A percentile compares a stretch with the other conserved stretches of the same genome.
Evolutionary conservation across 1,140 invertebrate species (phyloP).

Genomic region (Drosophila pruinosa): DNA sequence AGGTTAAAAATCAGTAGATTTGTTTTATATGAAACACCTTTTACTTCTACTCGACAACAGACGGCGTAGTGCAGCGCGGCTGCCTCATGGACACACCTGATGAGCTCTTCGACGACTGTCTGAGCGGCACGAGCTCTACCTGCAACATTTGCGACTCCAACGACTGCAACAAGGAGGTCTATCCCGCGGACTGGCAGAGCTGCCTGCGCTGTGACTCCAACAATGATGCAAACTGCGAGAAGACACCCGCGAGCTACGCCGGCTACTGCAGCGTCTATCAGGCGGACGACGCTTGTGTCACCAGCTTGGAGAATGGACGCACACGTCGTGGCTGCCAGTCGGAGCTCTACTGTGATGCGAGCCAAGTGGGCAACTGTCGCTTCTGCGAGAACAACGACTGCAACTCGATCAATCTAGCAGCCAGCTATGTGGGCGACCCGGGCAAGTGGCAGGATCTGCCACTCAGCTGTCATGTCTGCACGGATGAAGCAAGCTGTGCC

Average conservation of each 20-base stretch:
- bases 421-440: conserved; percentile 57
- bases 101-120: conserved; percentile 56
- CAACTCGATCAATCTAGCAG: conserved; percentile 50
- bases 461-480: conserved; percentile 53
- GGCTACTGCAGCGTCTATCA: conserved; percentile 51
- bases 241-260: conserved; percentile 37
- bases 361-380: conserved; percentile 47
- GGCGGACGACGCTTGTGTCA: conserved; percentile 53
- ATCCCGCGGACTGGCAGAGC: conserved; percentile 55
- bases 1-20: too few relatives aligned
- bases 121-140: conserved; percentile 26
- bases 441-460: conserved; percentile 73
- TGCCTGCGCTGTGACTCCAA: conserved; percentile 68
- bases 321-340: conserved; percentile 67
- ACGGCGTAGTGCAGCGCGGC: conserved; percentile 57
- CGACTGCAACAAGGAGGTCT: conserved; percentile 54
- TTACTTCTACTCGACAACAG: conserved; percentile 17
- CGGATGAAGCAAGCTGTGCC: conserved; percentile 37
- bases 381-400: conserved; percentile 53
- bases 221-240: conserved; percentile 44
- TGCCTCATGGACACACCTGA: conserved; percentile 60
- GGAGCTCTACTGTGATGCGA: conserved; percentile 60
- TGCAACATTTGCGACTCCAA: conserved; percentile 52
- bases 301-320: conserved; percentile 45
- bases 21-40: too few relatives aligned